phyloP scores from a whole-genome alignment of 2,113 vertebrate genomes.

The Chelonoidis abingdonii region DNA sequence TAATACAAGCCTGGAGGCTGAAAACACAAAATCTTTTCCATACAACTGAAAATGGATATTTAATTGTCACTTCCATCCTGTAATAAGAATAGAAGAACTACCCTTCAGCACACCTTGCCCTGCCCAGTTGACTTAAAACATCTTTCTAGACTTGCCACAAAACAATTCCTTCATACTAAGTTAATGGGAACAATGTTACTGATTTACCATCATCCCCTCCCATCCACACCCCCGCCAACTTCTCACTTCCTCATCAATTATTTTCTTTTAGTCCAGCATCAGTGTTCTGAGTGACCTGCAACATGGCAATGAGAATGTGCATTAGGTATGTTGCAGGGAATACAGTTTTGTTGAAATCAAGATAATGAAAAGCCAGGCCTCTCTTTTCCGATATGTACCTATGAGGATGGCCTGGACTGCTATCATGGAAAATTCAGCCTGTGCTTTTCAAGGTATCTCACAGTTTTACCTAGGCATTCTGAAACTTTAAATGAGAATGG shows the following conservation, averaged over 20 bases:
- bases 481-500: neutral
- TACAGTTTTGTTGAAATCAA: neutral
- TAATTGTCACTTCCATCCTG: neutral
- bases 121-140: neutral
- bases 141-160: neutral
- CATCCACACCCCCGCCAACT: rapidly evolving
- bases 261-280: neutral
- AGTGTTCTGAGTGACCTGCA: rapidly evolving
- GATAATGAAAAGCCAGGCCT: neutral
- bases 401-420: neutral
- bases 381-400: neutral
- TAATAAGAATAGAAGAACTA: rapidly evolving
- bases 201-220: neutral
- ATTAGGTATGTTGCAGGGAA: rapidly evolving
- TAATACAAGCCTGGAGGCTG: rapidly evolving
- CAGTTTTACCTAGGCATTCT: neutral
- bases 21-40: rapidly evolving
- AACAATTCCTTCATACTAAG: neutral
- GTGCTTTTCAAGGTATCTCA: neutral
- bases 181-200: neutral
- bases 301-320: rapidly evolving
- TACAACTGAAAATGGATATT: neutral
- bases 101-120: rapidly evolving
- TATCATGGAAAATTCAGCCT: rapidly evolving
- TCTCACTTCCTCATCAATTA: rapidly evolving